A percentile compares a stretch with the other conserved stretches of the same genome.
phyloP scores from a whole-genome alignment of 2,888 invertebrate species.

The Meta bourneti region DNA sequence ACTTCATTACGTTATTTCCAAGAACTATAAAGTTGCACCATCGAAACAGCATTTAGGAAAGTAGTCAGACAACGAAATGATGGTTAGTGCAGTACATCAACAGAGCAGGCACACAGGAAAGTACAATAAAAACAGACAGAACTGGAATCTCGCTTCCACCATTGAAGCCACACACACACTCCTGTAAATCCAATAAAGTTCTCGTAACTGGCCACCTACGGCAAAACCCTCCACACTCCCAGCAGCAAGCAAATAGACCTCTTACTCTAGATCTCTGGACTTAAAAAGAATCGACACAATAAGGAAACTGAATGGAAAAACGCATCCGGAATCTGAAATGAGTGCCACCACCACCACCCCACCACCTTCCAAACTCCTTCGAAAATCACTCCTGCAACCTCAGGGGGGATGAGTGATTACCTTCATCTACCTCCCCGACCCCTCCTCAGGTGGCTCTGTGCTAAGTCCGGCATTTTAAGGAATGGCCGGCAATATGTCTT shows the following conservation, averaged over 20 bases:
- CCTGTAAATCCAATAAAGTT: neutral
- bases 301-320: conserved; percentile 43
- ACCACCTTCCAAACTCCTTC: neutral
- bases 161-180: too few species aligned
- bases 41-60: too few species aligned
- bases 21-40: too few species aligned
- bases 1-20: too few species aligned
- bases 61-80: too few species aligned
- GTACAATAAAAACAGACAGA: too few species aligned
- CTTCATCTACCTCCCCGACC: neutral
- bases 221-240: neutral
- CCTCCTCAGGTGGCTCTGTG: neutral
- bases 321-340: conserved; percentile 42
- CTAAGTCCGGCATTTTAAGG: neutral
- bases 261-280: neutral
- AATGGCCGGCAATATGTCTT: conserved; percentile 25
- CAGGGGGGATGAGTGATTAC: conserved; percentile 38
- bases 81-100: too few species aligned
- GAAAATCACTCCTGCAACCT: conserved; percentile 25
- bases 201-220: neutral
- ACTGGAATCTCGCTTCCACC: too few species aligned
- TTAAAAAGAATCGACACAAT: conserved; percentile 31
- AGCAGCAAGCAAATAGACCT: neutral
- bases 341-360: neutral
- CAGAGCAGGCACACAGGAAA: too few species aligned